phyloP scores from a whole-genome alignment of 1,140 invertebrate species.

The Pseudomyrmex cubaensis region DNA sequence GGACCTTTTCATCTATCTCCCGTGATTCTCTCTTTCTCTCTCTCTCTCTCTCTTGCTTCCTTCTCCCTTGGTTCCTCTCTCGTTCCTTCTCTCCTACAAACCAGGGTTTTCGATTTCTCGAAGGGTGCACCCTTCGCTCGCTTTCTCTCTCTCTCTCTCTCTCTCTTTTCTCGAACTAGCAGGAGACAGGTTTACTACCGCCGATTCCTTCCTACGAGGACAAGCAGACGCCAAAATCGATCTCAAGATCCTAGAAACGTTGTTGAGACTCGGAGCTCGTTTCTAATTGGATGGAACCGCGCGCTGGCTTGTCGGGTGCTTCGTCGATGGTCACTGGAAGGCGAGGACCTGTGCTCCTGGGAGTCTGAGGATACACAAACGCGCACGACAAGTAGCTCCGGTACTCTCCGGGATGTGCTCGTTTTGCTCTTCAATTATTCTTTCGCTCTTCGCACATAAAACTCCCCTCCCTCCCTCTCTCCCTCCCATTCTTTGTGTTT shows the following conservation, averaged over 20 bases:
- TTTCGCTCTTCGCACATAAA: background rate
- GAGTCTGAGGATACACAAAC: constrained; percentile 2
- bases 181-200: constrained; percentile 58
- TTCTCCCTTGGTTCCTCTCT: constrained; percentile 14
- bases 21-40: constrained; percentile 18
- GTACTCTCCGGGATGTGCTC: no score
- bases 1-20: constrained; percentile 65
- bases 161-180: constrained; percentile 22
- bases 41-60: constrained; percentile 11
- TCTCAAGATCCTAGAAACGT: constrained; percentile 36
- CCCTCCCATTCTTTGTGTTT: no score
- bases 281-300: constrained; percentile 55
- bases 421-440: constrained; percentile 8
- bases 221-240: constrained; percentile 41
- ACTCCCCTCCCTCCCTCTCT: no score
- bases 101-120: constrained; percentile 63
- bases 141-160: no score
- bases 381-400: background rate
- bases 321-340: constrained; percentile 14
- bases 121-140: constrained; percentile 43
- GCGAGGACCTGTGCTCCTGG: background rate
- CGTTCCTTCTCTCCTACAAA: background rate
- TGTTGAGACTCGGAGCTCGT: constrained; percentile 30
- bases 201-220: constrained; percentile 20
- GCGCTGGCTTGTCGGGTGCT: constrained; percentile 20